A percentile compares a stretch with the other conserved stretches of the same genome.
Evolutionary conservation across 2,888 invertebrate genomes (phyloP).

Genomic region (Corythucha ciliata): DNA sequence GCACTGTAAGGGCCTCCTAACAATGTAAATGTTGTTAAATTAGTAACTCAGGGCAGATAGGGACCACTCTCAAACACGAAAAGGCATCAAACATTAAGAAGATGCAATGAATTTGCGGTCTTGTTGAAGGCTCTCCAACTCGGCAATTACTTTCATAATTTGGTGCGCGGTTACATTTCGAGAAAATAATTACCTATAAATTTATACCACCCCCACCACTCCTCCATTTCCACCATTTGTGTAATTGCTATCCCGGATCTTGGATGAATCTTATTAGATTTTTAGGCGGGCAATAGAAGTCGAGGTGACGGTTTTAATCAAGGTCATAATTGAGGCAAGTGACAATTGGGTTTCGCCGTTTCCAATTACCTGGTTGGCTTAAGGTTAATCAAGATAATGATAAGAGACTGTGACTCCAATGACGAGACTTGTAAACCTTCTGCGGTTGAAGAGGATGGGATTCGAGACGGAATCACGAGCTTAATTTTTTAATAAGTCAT

Average conservation of each 20-base stretch:
- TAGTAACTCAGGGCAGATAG: constrained; percentile 20
- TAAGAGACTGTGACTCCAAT: too few species aligned
- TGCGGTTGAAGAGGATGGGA: too few species aligned
- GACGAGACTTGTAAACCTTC: too few species aligned
- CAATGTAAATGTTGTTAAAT: constrained; percentile 26
- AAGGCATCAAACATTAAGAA: constrained; percentile 23
- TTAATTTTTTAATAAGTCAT: too few species aligned
- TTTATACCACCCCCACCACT: constrained; percentile 19
- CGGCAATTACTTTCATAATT: constrained; percentile 27
- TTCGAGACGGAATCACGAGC: too few species aligned
- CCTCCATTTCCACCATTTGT: constrained; percentile 10
- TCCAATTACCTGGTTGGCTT: too few species aligned
- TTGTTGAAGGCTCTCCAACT: constrained; percentile 25
- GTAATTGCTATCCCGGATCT: constrained; percentile 21
- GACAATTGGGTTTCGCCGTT: constrained; percentile 25
- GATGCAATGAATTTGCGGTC: constrained; percentile 26
- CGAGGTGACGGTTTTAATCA: constrained; percentile 22
- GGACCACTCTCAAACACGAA: constrained; percentile 18
- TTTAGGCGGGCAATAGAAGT: constrained; percentile 11
- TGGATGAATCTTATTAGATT: constrained; percentile 22
- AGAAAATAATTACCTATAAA: constrained; percentile 29
- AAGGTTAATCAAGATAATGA: too few species aligned
- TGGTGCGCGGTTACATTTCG: constrained; percentile 21
- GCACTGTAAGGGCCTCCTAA: constrained; percentile 12
- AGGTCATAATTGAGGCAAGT: constrained; percentile 23